Conservation (phyloP, 2,797 vertebrate species). For the Pangasius mekongensis region DNA sequence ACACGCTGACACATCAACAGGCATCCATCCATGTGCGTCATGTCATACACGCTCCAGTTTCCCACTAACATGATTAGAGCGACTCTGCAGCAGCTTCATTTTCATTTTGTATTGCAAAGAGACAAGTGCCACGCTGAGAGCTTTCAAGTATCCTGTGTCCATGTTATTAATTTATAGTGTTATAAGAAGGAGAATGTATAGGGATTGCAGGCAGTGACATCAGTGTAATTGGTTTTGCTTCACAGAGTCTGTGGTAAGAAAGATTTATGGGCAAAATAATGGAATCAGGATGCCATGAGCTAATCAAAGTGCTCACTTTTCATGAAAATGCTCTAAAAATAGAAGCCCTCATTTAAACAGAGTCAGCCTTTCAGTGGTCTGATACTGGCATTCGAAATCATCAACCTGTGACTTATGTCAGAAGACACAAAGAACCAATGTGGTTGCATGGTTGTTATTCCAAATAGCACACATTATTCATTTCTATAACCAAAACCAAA, state of each 20-base stretch:
- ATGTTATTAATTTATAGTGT: constrained; percentile 9
- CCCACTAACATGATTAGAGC: constrained; percentile 28
- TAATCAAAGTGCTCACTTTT: background rate
- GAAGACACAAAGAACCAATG: background rate
- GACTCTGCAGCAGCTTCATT: background rate
- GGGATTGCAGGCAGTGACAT: background rate
- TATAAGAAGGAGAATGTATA: background rate
- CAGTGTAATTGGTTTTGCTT: constrained; percentile 21
- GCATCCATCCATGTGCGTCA: background rate
- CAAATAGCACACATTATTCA: background rate
- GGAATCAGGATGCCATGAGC: background rate
- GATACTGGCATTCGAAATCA: background rate
- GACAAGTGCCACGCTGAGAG: constrained; percentile 9
- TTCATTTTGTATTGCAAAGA: background rate
- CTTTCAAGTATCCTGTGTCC: background rate
- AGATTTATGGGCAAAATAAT: constrained; percentile 18
- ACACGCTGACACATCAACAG: background rate
- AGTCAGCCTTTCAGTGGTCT: background rate
- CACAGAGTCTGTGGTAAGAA: background rate
- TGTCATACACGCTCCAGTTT: constrained; percentile 19
- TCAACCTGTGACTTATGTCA: background rate
- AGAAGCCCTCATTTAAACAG: background rate
- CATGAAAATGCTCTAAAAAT: background rate
- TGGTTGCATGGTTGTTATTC: constrained; percentile 1
- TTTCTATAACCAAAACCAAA: background rate